Evolutionary conservation across 2,888 invertebrate species (phyloP).

Genomic region (Sepiola atlantica): DNA sequence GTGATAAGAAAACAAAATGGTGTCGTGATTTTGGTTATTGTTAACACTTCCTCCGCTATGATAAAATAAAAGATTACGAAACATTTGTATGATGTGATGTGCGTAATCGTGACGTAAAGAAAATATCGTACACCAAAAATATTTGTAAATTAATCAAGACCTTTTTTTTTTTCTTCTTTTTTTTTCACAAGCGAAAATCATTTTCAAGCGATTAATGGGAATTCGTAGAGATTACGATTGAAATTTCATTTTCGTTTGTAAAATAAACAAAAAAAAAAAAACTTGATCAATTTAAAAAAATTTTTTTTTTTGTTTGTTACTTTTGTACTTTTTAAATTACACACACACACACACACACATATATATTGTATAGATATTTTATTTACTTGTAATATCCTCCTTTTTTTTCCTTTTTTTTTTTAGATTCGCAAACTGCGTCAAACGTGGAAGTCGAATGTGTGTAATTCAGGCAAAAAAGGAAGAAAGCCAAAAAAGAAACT

Average conservation of each 20-base stretch:
- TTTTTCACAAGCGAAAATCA: no score
- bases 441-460: conserved; percentile 42
- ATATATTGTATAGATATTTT: background rate
- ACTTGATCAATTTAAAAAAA: background rate
- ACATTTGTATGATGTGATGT: no score
- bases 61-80: no score
- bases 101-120: background rate
- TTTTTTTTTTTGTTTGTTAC: background rate
- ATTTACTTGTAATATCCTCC: background rate
- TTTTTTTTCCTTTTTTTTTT: background rate
- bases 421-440: conserved; percentile 46
- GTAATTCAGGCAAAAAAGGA: background rate
- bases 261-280: no score
- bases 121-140: no score
- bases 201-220: no score
- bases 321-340: background rate
- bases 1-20: no score
- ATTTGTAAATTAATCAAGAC: background rate
- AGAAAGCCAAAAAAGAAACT: background rate
- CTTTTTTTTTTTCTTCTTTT: background rate
- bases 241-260: no score
- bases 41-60: no score
- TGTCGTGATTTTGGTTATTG: no score
- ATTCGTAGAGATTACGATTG: no score
- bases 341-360: background rate